phyloP scores from a whole-genome alignment of 2,888 invertebrate genomes.

The Rotaria socialis region DNA sequence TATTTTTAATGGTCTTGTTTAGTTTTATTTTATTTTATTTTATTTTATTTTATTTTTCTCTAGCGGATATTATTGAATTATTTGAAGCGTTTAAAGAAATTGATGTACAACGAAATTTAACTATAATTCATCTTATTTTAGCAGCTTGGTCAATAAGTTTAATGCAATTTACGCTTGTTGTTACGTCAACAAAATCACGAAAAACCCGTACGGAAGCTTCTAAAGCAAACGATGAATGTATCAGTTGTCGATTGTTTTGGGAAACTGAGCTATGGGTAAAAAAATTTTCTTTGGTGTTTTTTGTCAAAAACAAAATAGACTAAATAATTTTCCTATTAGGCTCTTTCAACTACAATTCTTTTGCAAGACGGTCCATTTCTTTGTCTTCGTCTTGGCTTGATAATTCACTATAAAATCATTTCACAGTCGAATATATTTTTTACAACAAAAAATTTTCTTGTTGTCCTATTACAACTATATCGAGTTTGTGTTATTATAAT shows the following conservation, averaged over 20 bases:
- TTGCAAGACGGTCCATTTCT: slow-evolving; percentile 58
- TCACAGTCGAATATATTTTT: slow-evolving; percentile 94
- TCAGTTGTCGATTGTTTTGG: not conserved
- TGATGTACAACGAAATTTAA: slow-evolving; percentile 56
- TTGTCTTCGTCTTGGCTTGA: slow-evolving; percentile 68
- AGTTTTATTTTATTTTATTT: not conserved
- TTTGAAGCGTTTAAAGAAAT: slow-evolving; percentile 76
- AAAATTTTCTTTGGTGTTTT: not conserved
- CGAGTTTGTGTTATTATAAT: slow-evolving; percentile 64
- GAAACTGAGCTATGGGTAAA: slow-evolving; percentile 26
- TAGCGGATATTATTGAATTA: slow-evolving; percentile 67
- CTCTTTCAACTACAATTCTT: slow-evolving; percentile 54
- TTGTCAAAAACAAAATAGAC: not conserved
- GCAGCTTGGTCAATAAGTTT: slow-evolving; percentile 57
- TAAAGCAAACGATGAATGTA: not conserved
- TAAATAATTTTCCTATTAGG: slow-evolving; percentile 49
- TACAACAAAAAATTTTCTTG: slow-evolving; percentile 82
- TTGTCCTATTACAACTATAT: slow-evolving; percentile 79
- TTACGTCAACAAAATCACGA: slow-evolving; percentile 48
- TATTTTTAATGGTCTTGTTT: not conserved
- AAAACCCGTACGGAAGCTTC: not conserved
- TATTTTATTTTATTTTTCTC: not conserved
- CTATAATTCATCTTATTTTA: slow-evolving; percentile 62
- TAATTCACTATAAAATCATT: slow-evolving; percentile 78
- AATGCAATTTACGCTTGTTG: slow-evolving; percentile 62